A percentile compares a stretch with the other conserved stretches of the same genome.
Evolutionary conservation across 2,888 invertebrate genomes (phyloP).

Genomic region (Syritta pipiens): DNA sequence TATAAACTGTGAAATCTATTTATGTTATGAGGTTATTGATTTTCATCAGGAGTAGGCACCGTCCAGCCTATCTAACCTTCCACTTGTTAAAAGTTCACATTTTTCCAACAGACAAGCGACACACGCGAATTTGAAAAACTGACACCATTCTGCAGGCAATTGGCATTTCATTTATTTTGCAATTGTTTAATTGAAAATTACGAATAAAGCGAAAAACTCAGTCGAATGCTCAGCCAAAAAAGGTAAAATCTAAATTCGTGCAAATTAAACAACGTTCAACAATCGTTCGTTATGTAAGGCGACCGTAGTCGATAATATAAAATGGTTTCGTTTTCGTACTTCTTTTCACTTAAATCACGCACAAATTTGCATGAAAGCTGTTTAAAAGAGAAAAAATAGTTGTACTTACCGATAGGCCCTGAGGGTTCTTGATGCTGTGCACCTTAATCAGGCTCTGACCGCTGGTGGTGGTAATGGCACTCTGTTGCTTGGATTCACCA

Average conservation of each 20-base stretch:
- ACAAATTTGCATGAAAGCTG: not conserved
- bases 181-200: conserved; percentile 16
- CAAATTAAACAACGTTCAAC: not conserved
- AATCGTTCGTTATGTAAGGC: conserved; percentile 56
- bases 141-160: not conserved
- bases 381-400: not conserved
- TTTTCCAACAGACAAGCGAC: not conserved
- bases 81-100: not conserved
- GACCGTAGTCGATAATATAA: not conserved
- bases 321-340: conserved; percentile 27
- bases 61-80: not conserved
- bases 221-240: not conserved
- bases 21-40: conserved; percentile 1
- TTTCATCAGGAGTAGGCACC: conserved; percentile 1
- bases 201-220: too few relatives aligned
- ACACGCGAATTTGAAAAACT: conserved; percentile 12
- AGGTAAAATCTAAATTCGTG: not conserved
- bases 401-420: conserved; percentile 34
- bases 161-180: not conserved
- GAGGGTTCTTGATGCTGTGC: conserved; percentile 13
- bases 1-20: not conserved
- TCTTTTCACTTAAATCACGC: not conserved
- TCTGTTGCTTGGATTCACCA: conserved; percentile 31
- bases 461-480: not conserved
- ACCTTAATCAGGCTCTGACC: conserved; percentile 45